Conservation (phyloP, 2,888 invertebrate species). For the Drepana falcataria region DNA sequence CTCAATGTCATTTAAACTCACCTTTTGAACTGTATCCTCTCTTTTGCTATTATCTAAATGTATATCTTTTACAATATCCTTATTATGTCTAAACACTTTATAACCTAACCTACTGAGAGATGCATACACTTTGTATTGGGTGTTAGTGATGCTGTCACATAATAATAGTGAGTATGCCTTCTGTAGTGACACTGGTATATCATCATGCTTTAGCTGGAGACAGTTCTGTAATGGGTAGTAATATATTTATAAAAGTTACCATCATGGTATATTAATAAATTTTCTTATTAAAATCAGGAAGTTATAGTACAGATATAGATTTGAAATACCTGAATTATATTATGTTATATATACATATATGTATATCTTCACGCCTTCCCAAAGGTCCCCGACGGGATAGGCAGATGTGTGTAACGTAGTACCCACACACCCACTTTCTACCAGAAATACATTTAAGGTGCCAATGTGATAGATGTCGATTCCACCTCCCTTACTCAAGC, state of each 20-base stretch:
- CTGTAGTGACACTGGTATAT: slow-evolving; percentile 80
- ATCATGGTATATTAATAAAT: not conserved
- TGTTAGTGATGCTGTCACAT: slow-evolving; percentile 43
- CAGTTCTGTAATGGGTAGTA: slow-evolving; percentile 73
- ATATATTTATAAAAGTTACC: not conserved
- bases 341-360: no score
- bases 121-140: slow-evolving; percentile 79
- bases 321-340: no score
- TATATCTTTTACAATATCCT: slow-evolving; percentile 2
- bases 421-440: no score
- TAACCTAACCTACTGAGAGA: slow-evolving; percentile 79
- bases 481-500: no score
- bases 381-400: no score
- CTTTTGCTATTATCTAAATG: slow-evolving; percentile 1
- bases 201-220: slow-evolving; percentile 77
- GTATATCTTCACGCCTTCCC: no score
- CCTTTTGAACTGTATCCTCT: not conserved
- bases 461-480: no score
- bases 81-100: slow-evolving; percentile 68
- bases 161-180: slow-evolving; percentile 80
- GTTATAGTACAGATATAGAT: no score
- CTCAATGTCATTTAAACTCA: no score
- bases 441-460: no score
- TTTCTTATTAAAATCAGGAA: no score
- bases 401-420: no score